Percentiles rank a stretch among this genome's conserved stretches.
Conservation (phyloP, 2,113 vertebrate species). For the Candoia aspera region DNA sequence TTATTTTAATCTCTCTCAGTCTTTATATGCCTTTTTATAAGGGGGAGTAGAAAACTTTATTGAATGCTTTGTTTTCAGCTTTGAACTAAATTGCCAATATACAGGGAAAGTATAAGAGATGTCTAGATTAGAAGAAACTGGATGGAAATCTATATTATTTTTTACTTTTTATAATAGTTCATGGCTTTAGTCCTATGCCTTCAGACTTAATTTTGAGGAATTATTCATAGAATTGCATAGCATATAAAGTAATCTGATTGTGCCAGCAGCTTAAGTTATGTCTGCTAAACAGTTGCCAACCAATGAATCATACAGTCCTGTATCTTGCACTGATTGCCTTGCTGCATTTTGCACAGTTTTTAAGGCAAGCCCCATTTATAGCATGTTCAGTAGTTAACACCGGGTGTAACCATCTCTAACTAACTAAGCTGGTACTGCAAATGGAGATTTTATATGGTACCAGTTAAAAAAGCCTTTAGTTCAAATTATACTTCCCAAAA, state of each 20-base stretch:
- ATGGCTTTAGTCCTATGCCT: not conserved
- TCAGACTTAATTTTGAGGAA: not conserved
- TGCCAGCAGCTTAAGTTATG: not conserved
- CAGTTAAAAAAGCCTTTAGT: no score
- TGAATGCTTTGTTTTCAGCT: constrained; percentile 11
- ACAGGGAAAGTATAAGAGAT: not conserved
- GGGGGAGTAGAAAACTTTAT: constrained; percentile 3
- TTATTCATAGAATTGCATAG: not conserved
- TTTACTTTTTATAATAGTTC: not conserved
- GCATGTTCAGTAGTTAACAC: no score
- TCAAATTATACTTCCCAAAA: not conserved
- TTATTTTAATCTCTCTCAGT: no score
- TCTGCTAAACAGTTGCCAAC: not conserved
- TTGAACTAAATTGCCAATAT: constrained; percentile 17
- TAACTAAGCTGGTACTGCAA: no score
- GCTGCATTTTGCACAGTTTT: no score
- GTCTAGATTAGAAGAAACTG: not conserved
- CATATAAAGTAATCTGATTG: not conserved
- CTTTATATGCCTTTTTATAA: no score
- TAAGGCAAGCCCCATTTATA: no score
- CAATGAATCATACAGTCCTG: not conserved
- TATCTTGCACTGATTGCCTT: not conserved
- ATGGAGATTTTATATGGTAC: no score
- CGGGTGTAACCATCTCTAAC: no score
- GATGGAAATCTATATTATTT: not conserved